Base-by-base conservation (phyloP, 2,888 invertebrate species). In the Blera fallax region DNA sequence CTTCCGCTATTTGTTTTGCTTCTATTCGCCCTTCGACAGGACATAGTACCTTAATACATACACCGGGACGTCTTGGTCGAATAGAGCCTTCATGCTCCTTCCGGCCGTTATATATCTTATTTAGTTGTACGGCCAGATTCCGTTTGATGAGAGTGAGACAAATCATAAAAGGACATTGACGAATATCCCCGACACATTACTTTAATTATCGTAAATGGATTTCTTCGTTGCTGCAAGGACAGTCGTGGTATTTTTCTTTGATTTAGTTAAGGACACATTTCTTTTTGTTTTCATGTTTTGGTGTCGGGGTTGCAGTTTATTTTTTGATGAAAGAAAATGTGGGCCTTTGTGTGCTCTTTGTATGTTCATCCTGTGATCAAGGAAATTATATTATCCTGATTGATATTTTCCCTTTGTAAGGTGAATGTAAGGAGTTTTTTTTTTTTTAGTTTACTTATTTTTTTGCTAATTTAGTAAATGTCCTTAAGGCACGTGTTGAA, bases 171-270 rank as follows among this genome's bases (percentile, higher is more conserved):
- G 74, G 80, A 80, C 84, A 80, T 64, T 76, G 84, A 74, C 58
- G 70, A 84, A 84, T 84, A 70, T 69, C 18, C 65, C 32, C 74
- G 72, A 72, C 85, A 85, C 81, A 77, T 85, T 85, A 81, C 81
- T 85, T 85, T 85, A 85, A 85, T 85, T 81, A 81, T 81, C 67
- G 76, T 72, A 85, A 85, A 85, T 85, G 85, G 77, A 85, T 81
- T 85, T 67, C 58, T 54, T 85, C 69, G 50, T 16, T 16, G 7
- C 11, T 14, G 14, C 14, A 34, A 64, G 50, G 24, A 65, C 27
- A 40, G 56, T 16, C 29, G 52, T 45, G 43, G 18, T 37, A 65
- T 78, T 60, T 79, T 73, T 34, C 54, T 84, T 84, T 83, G 83
- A 83, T 83, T 83, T 67, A 52, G 40, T 65, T 56, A 1, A 58